Evolutionary conservation across 1,140 invertebrate genomes (phyloP), one percentile per base, ranked within the genome.

Genomic region (Bombus superbus): DNA sequence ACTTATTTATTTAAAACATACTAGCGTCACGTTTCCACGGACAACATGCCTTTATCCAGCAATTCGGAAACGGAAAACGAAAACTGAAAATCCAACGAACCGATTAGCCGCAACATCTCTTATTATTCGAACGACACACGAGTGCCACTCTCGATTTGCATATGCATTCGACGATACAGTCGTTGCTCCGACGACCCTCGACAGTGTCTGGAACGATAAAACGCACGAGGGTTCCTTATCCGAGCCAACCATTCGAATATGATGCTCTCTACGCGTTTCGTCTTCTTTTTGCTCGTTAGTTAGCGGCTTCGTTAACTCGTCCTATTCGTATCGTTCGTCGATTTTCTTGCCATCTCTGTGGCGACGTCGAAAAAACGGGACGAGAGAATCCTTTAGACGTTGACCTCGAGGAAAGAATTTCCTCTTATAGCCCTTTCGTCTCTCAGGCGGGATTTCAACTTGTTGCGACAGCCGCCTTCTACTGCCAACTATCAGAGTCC

Each of bases 171-270:
- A 74, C 44, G 44, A 62, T 62, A 47, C 53, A 80, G 73, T 72
- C 69, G 47, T 69, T 38, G 38, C 42, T 69, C n/a, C 35, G 64
- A 69, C 59, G 64, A 69, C 42, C 18, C 35, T 53, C 40, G 32
- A 42, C n/a, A 66, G 28, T 62, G 82, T 82, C 66, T 81, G 69
- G 18, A 42, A 53, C 78, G 69, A 81, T 85, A 74, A 85, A 81
- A 74, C 57, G n/a, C 83, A 53, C 78, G 57, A 47, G 57, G 44
- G 69, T 44, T 44, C 38, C 80, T 71, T 86, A 86, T 76, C 80
- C 73, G 59, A 57, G 22, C n/a, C 62, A 86, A 80, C 79, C 71
- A 86, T 72, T 82, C 82, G 35, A 86, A 86, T 76, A 77, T 73
- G 38, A 32, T 47, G 76, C 80, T 47, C 25, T 15, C 6, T 73